Percentiles rank a stretch among this genome's conserved stretches.
phyloP scores from a whole-genome alignment of 92 coral and sea anemone genomes.

The Porites cylindrica region DNA sequence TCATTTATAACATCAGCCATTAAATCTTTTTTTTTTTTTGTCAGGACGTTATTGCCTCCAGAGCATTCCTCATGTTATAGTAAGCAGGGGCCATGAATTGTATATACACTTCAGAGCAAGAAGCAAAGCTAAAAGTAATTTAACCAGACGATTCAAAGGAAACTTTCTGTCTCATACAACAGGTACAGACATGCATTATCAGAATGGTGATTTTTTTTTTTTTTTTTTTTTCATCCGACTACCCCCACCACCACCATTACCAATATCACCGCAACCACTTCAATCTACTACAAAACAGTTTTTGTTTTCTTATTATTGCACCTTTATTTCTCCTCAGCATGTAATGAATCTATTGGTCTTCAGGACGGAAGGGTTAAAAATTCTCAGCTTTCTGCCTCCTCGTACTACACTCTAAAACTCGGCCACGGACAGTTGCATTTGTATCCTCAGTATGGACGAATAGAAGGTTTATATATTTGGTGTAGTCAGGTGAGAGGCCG shows the following conservation, averaged over 20 bases:
- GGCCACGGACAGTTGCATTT: slow-evolving; percentile 38
- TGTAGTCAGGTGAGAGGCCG: slow-evolving; percentile 73
- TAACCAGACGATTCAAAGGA: slow-evolving; percentile 65
- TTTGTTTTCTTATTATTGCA: no score
- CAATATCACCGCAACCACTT: no score
- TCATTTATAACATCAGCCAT: no score
- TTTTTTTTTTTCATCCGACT: not conserved
- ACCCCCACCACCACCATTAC: no score
- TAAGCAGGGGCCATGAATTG: slow-evolving; percentile 80
- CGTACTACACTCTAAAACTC: slow-evolving; percentile 43
- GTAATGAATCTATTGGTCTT: slow-evolving; percentile 84
- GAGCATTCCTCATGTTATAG: slow-evolving; percentile 73
- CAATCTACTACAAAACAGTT: no score
- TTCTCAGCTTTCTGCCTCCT: slow-evolving; percentile 80
- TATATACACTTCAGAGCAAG: slow-evolving; percentile 71
- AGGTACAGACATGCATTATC: slow-evolving; percentile 41
- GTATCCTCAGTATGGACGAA: slow-evolving; percentile 67
- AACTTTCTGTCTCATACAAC: slow-evolving; percentile 65
- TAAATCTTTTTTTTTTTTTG: not conserved
- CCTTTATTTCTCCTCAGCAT: slow-evolving; percentile 32
- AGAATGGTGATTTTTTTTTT: no score
- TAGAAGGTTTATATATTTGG: slow-evolving; percentile 71
- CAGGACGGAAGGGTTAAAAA: slow-evolving; percentile 79
- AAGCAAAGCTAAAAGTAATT: not conserved
- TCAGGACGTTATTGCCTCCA: slow-evolving; percentile 75